Evolutionary conservation across 2,113 vertebrate genomes (phyloP), one percentile per base, ranked within the genome.

Genomic region (Barbus barbus): DNA sequence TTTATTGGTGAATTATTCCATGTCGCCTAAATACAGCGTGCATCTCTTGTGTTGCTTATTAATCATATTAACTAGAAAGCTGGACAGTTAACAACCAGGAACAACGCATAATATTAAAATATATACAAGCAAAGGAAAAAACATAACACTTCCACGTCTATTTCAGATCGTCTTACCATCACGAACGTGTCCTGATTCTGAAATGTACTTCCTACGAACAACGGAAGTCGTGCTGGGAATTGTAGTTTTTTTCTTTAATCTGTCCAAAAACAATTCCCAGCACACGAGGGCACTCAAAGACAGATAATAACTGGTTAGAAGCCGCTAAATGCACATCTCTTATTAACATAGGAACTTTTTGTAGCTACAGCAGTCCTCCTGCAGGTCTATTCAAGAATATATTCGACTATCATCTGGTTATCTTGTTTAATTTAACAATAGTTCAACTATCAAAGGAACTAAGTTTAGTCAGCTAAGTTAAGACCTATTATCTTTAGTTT

Each of bases 91-190:
- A n/a, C 3, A 14, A 4, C 75, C 24, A 38, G 18, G 11, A 60
- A 78, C 51, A 24, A 78, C 22, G 8, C 4, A 14, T 22, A n/a
- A 77, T 58, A 33, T 36, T 36, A 58, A 38, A 9, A 38, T 2
- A 36, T 65, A 20, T 14, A 63, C 38, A 13, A 18, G 0, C 7
- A 31, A 38, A 38, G n/a, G 4, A 85, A 2, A 24, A 28, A 76
- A 48, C n/a, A n/a, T n/a, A 48, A 48, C 5, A 61, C 48, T 71
- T 71, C 14, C 2, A 73, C 2, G 20, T 8, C 2, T 3, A 12
- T 7, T 26, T n/a, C 11, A 36, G 6, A 36, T 73, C 2, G 48
- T 28, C 89, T 87, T 69, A 89, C 89, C 89, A 89, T 89, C 14
- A 60, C 46, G 28, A 58, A 60, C 28, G n/a, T 36, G 73, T 69